Conservation (phyloP, 92 coral and sea anemone genomes). For the Zoanthus sansibaricus region DNA sequence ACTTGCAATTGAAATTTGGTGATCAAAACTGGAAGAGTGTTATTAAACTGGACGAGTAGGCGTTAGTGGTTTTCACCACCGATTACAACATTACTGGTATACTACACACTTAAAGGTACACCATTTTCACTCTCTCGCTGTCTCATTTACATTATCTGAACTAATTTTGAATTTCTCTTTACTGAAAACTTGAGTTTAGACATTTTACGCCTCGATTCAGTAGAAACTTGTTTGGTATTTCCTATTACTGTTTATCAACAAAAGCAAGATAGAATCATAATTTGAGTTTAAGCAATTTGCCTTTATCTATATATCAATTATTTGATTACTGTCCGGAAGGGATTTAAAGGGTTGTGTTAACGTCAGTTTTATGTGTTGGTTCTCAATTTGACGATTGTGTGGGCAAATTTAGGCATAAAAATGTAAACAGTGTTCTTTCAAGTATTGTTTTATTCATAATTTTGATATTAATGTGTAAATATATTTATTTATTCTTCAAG, state of each 20-base stretch:
- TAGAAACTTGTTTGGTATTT: conserved; percentile 20
- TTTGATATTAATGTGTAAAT: neutral
- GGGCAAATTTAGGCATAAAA: neutral
- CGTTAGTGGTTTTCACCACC: neutral
- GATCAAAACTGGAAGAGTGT: no score
- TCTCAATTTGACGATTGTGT: neutral
- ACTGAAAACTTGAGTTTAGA: neutral
- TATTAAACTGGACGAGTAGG: neutral
- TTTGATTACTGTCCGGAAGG: conserved; percentile 3
- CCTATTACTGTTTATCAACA: conserved; percentile 17
- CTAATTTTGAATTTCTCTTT: neutral
- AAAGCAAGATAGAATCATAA: neutral
- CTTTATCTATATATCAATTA: neutral
- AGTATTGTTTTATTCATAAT: neutral
- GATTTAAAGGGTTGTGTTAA: conserved; percentile 10
- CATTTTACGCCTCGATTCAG: neutral
- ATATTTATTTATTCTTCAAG: neutral
- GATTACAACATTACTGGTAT: neutral
- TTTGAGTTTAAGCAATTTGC: neutral
- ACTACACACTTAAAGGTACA: neutral
- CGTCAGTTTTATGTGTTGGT: neutral
- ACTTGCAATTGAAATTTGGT: neutral
- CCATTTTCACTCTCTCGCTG: neutral
- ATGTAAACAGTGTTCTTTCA: neutral
- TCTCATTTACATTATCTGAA: neutral